These are phyloP conservation scores for Latrodectus hesperus DNA, from an alignment of 2,888 invertebrate genomes.

Conservation along the genomic window DNA sequence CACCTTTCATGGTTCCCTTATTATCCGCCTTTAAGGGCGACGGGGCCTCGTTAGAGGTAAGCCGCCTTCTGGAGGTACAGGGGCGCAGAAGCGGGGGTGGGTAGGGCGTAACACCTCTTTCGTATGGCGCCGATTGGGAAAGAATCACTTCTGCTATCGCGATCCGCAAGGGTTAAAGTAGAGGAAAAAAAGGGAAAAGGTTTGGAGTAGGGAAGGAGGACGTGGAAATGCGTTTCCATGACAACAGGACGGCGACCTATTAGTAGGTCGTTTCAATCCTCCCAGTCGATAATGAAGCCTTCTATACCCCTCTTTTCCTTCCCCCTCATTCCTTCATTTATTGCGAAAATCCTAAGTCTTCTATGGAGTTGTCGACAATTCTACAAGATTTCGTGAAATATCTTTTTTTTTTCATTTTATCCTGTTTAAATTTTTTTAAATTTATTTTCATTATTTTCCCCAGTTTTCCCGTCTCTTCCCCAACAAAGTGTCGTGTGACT, in stretches of 20 bases:
- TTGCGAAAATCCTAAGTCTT: slow-evolving; percentile 54
- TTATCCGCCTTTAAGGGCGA: slow-evolving; percentile 66
- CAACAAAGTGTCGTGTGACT: slow-evolving; percentile 23
- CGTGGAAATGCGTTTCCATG: slow-evolving; percentile 63
- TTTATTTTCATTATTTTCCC: background rate
- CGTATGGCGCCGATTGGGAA: slow-evolving; percentile 54
- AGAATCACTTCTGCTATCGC: slow-evolving; percentile 64
- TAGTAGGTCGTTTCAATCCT: slow-evolving; percentile 68
- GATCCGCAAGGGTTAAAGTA: slow-evolving; percentile 62
- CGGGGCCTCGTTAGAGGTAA: slow-evolving; percentile 63
- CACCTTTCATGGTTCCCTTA: slow-evolving; percentile 37
- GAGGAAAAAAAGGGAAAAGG: slow-evolving; percentile 12
- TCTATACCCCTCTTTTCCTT: slow-evolving; percentile 33
- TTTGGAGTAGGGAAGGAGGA: slow-evolving; percentile 17
- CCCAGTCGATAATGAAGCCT: slow-evolving; percentile 68
- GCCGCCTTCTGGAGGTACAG: slow-evolving; percentile 40
- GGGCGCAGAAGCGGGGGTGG: background rate
- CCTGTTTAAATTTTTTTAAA: background rate
- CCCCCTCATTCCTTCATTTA: slow-evolving; percentile 56
- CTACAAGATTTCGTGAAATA: slow-evolving; percentile 24
- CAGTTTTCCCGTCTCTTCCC: too few relatives aligned
- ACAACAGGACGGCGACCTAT: slow-evolving; percentile 67
- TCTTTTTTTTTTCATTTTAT: background rate
- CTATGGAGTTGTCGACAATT: slow-evolving; percentile 7
- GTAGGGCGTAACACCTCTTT: slow-evolving; percentile 50